These are phyloP conservation scores for Mimumesa dahlbomi DNA, from an alignment of 2,888 invertebrate species.

Conservation along the genomic window DNA sequence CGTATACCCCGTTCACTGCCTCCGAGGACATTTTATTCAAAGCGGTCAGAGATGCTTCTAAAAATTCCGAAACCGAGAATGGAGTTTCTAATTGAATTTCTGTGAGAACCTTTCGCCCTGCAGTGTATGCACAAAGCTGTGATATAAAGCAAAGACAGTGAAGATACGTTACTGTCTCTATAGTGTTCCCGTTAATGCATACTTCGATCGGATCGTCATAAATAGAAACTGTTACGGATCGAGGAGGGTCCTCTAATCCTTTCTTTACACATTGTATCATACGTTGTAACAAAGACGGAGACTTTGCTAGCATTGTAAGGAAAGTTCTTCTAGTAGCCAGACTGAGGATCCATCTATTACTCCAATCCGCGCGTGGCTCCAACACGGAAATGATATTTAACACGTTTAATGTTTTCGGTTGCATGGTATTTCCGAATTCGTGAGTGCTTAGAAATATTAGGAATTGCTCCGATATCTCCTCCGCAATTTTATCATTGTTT, in stretches of 20 bases:
- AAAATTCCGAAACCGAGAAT: conserved; percentile 68
- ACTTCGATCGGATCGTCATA: conserved; percentile 72
- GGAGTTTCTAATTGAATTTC: conserved; percentile 63
- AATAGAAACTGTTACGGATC: conserved; percentile 63
- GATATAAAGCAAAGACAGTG: conserved; percentile 75
- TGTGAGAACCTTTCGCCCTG: conserved; percentile 68
- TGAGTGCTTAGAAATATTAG: conserved; percentile 69
- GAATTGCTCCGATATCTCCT: conserved; percentile 76
- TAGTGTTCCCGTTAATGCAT: conserved; percentile 74
- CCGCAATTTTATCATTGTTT: conserved; percentile 68
- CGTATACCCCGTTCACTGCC: conserved; percentile 70
- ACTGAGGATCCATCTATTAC: conserved; percentile 73
- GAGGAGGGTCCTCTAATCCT: conserved; percentile 65
- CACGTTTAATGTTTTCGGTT: conserved; percentile 67
- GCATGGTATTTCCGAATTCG: conserved; percentile 50
- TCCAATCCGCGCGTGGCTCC: conserved; percentile 76
- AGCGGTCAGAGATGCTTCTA: conserved; percentile 64
- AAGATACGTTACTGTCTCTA: conserved; percentile 73
- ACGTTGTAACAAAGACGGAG: conserved; percentile 69
- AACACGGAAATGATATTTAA: conserved; percentile 73
- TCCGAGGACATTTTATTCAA: conserved; percentile 70
- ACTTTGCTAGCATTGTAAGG: conserved; percentile 68
- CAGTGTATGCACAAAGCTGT: conserved; percentile 69
- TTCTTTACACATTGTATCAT: conserved; percentile 60
- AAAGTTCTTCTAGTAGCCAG: conserved; percentile 70